Evolutionary conservation across 2,888 invertebrate species (phyloP), one percentile per base, ranked within the genome.

Genomic region (Meteorus colon): DNA sequence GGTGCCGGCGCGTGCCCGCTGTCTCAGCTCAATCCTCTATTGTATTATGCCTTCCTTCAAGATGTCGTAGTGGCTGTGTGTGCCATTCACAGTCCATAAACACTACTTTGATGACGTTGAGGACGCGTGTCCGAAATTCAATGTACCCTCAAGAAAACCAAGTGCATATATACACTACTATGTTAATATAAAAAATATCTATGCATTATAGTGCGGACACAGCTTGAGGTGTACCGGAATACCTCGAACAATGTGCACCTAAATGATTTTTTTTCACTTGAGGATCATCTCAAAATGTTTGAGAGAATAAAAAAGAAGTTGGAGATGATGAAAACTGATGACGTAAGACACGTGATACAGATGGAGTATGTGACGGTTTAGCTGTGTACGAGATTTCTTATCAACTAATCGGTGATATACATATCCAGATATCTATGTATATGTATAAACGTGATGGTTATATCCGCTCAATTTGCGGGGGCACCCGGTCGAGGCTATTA

Each of bases 401-500:
- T 63, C 71, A 41, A 19, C 27, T 24, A 37, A 71, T 62, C 19
- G 19, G 5, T 24, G 55, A 55, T 55, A 19, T 55, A 55, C n/a
- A 55, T 55, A 48, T 48, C 3, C n/a, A n/a, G 16, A 48, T 48
- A n/a, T 48, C 3, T n/a, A 41, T 41, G n/a, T 55, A 55, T 55
- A 55, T 19, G n/a, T 55, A 55, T 55, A 55, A 55, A 71, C 71
- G 71, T 71, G 71, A 65, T 70, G 69, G 51, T 73, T 73, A 73
- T 73, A 73, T 73, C 73, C 73, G 73, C 59, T 81, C 77, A 78
- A 70, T 77, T 77, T 66, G 34, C 72, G 73, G 60, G 76, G 63
- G 78, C 69, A 68, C 66, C 41, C 16, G 37, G 60, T 85, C 83
- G 73, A 85, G 83, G 84, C 84, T 86, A 86, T 86, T 86, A 84